phyloP scores from a whole-genome alignment of 2,797 vertebrate species.

The Vespertilio murinus region DNA sequence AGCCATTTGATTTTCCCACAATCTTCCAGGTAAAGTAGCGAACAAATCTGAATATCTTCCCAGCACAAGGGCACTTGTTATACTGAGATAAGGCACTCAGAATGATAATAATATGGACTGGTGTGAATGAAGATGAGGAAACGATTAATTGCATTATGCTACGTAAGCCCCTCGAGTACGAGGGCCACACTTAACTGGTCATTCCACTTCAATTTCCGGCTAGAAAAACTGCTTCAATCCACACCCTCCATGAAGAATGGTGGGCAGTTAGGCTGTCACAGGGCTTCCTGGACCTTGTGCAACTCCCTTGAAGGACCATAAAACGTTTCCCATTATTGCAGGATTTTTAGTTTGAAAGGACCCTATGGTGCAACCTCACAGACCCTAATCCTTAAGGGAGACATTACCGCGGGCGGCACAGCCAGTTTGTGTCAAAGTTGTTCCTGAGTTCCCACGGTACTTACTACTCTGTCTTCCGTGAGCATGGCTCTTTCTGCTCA shows the following conservation, averaged over 20 bases:
- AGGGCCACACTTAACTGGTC: neutral
- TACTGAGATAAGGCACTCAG: neutral
- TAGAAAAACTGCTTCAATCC: neutral
- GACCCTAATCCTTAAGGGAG: neutral
- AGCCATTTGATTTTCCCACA: constrained; percentile 20
- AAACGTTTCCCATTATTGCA: neutral
- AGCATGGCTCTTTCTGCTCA: neutral
- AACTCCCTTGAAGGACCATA: neutral
- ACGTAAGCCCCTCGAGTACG: neutral
- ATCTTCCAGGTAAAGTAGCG: neutral
- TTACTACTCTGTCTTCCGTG: too few relatives aligned
- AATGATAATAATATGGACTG: neutral
- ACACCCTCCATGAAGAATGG: neutral
- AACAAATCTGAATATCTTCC: neutral
- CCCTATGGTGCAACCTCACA: neutral
- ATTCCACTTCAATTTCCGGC: neutral
- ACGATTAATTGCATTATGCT: neutral
- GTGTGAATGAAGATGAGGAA: neutral
- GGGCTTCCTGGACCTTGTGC: neutral
- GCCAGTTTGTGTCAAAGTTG: neutral
- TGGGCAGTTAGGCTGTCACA: neutral
- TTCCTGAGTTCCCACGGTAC: neutral
- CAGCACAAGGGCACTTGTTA: neutral
- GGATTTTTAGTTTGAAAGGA: neutral
- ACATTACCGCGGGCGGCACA: neutral